A percentile compares a stretch with the other conserved stretches of the same genome.
phyloP scores from a whole-genome alignment of 2,888 invertebrate species.

The Molanna angustata region DNA sequence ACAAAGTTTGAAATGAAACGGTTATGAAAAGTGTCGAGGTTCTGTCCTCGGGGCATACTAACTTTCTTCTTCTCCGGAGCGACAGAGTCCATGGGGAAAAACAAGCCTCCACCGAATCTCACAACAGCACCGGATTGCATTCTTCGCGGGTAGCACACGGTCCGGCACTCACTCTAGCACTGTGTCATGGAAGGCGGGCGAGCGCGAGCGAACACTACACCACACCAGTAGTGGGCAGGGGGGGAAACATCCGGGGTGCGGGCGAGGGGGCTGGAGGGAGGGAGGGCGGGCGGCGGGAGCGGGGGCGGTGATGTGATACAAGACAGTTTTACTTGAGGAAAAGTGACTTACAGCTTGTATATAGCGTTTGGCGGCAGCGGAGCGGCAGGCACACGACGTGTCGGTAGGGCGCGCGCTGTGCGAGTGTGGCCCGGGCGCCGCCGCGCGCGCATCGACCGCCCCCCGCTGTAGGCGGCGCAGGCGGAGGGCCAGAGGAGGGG shows the following conservation, averaged over 20 bases:
- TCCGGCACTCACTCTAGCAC: constrained; percentile 28
- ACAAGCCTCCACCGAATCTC: constrained; percentile 33
- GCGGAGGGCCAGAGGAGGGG: constrained; percentile 42
- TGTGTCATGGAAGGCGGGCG: constrained; percentile 36
- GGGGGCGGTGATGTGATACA: constrained; percentile 24
- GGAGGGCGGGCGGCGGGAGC: constrained; percentile 46
- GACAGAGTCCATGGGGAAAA: constrained; percentile 33
- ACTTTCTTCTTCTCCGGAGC: constrained; percentile 34
- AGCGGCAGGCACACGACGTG: constrained; percentile 36
- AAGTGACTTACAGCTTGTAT: constrained; percentile 33
- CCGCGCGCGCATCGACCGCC: constrained; percentile 42
- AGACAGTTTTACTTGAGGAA: constrained; percentile 29
- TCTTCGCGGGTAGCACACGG: constrained; percentile 23
- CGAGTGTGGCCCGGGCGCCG: constrained; percentile 42
- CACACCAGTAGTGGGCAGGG: constrained; percentile 46
- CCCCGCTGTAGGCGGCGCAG: constrained; percentile 33
- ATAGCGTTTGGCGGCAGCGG: constrained; percentile 42
- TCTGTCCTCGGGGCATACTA: constrained; percentile 29
- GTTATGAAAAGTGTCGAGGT: constrained; percentile 28
- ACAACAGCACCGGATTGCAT: constrained; percentile 33
- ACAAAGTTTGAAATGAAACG: constrained; percentile 22
- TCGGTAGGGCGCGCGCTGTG: constrained; percentile 43
- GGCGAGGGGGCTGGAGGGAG: constrained; percentile 41
- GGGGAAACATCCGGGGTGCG: constrained; percentile 43
- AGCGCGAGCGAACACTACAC: constrained; percentile 13